phyloP scores from a whole-genome alignment of 1,140 invertebrate species.

The Eufriesea mexicana region DNA sequence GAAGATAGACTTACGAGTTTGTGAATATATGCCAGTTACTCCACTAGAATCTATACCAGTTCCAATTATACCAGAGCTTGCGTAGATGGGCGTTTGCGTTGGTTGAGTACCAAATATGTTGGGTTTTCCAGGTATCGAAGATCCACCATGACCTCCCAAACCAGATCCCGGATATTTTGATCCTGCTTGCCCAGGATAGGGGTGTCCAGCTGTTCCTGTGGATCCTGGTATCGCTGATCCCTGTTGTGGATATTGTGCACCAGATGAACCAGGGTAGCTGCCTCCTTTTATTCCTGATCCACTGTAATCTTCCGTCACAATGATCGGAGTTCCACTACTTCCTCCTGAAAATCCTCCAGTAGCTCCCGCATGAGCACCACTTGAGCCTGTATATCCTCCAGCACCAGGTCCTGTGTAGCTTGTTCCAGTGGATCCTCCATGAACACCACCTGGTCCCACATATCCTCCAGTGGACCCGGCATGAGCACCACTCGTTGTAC shows the following conservation, averaged over 20 bases:
- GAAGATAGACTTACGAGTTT: slow-evolving; percentile 26
- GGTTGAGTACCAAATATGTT: not conserved
- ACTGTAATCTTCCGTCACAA: not conserved
- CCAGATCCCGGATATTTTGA: slow-evolving; percentile 5
- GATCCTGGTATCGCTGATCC: too few species aligned
- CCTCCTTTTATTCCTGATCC: not conserved
- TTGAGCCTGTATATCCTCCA: slow-evolving; percentile 9
- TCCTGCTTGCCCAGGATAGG: not conserved
- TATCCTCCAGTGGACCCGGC: slow-evolving; percentile 18
- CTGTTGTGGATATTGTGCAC: not conserved
- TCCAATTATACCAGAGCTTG: not conserved
- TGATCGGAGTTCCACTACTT: not conserved
- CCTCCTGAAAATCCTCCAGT: slow-evolving; percentile 13
- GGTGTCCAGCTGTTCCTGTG: slow-evolving; percentile 20
- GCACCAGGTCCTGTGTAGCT: not conserved
- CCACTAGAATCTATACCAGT: not conserved
- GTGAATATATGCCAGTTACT: not conserved
- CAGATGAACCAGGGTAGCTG: not conserved
- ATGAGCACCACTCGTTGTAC: slow-evolving; percentile 6
- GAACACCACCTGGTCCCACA: not conserved
- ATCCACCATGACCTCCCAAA: not conserved
- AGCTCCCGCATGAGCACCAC: slow-evolving; percentile 12
- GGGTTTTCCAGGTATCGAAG: not conserved
- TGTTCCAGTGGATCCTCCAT: not conserved
- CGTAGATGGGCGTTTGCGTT: slow-evolving; percentile 25